phyloP scores from a whole-genome alignment of 2,797 vertebrate species.

The Gouania willdenowi region DNA sequence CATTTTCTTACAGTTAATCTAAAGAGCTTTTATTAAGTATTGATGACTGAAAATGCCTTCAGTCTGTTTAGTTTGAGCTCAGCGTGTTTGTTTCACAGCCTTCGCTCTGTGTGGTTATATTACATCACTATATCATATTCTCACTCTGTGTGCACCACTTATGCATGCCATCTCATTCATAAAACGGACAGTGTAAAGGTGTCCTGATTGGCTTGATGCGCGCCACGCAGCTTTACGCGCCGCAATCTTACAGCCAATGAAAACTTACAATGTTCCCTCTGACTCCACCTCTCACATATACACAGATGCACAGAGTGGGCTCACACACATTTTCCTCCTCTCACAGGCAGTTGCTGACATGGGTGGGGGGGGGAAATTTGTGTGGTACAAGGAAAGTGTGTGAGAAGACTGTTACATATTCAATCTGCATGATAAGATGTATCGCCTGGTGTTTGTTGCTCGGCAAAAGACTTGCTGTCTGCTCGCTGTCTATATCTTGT shows the following conservation, averaged over 20 bases:
- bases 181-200: conserved; percentile 53
- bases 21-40: too few species aligned
- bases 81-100: conserved; percentile 17
- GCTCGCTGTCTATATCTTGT: conserved; percentile 5
- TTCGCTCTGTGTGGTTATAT: conserved; percentile 50
- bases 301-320: conserved; percentile 20
- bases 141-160: conserved; percentile 51
- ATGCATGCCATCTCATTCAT: conserved; percentile 70
- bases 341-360: conserved; percentile 41
- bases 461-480: conserved; percentile 8
- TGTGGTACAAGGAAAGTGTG: conserved; percentile 23
- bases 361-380: conserved; percentile 30
- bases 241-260: conserved; percentile 56
- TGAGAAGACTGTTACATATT: conserved; percentile 29
- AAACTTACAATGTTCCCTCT: conserved; percentile 47
- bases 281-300: conserved; percentile 56
- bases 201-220: conserved; percentile 50
- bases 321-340: conserved; percentile 30
- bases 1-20: too few species aligned
- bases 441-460: conserved; percentile 7
- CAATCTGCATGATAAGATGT: conserved; percentile 33
- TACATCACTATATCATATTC: conserved; percentile 68
- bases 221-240: conserved; percentile 59
- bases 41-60: too few species aligned
- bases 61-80: conserved; percentile 14